phyloP scores from a whole-genome alignment of 1,140 invertebrate genomes.

The Pinna nobilis region DNA sequence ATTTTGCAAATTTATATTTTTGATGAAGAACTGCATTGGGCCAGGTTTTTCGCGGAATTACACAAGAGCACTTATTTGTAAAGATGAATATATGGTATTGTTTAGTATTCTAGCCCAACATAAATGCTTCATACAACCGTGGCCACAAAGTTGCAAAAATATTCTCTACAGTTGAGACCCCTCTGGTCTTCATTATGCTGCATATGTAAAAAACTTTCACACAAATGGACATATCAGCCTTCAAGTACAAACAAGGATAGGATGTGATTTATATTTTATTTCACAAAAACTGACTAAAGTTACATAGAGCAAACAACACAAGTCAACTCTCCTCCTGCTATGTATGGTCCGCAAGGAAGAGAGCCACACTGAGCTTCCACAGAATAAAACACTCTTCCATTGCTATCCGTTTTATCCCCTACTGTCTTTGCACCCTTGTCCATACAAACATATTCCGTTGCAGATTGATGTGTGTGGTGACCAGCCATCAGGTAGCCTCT shows the following conservation, averaged over 20 bases:
- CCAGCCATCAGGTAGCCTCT: slow-evolving; percentile 40
- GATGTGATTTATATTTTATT: too few species aligned
- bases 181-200: too few species aligned
- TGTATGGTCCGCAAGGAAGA: slow-evolving; percentile 23
- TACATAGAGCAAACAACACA: slow-evolving; percentile 6
- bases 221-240: background rate
- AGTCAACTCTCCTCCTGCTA: background rate
- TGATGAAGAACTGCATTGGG: too few species aligned
- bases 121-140: too few species aligned
- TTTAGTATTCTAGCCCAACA: too few species aligned
- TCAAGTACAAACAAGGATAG: background rate
- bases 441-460: slow-evolving; percentile 17
- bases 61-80: too few species aligned
- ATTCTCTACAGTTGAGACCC: too few species aligned
- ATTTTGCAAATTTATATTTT: too few species aligned
- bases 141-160: too few species aligned
- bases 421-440: slow-evolving; percentile 2
- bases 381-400: slow-evolving; percentile 9
- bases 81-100: too few species aligned
- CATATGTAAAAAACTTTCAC: background rate
- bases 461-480: slow-evolving; percentile 19
- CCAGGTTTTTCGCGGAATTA: too few species aligned
- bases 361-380: background rate
- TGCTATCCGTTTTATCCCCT: background rate
- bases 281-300: too few species aligned